Evolutionary conservation across 2,888 invertebrate species (phyloP), one percentile per base, ranked within the genome.

Genomic region (Ernsta delagoae): DNA sequence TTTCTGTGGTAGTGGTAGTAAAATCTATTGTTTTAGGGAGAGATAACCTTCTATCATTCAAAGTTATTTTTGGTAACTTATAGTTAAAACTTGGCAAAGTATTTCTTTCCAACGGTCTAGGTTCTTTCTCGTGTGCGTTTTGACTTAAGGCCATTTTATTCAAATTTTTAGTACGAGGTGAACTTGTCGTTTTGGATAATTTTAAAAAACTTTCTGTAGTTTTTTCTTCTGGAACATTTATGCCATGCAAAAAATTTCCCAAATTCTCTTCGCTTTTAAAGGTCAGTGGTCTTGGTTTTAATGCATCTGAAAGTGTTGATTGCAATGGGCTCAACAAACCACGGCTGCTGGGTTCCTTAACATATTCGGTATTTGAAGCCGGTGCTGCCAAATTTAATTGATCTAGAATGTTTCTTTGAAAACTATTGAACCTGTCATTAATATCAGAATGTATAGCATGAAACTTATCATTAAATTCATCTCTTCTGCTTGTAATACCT

Each of bases 401-500:
- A 24, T 70, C 69, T 36, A 70, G 34, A 62, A 88, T 72, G 74
- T 78, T 79, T 54, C 83, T 84, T 43, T 81, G 85, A 71, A 88
- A 75, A 34, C 85, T 77, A 72, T 83, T 79, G 59, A 90, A 73
- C 39, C 87, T 83, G 70, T 89, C 89, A 72, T 83, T 86, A 4
- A 91, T 79, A 76, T 90, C 89, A 31, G 78, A 75, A 62, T 87
- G 88, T 53, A 91, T 75, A 24, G 82, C 83, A 77, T 83, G 81
- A 9, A 92, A 72, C 75, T 86, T 91, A 65, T 90, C 88, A 73
- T 79, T 85, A 0, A 89, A 72, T 53, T 91, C 86, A 70, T 85
- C 82, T 50, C 80, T 82, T 61, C 76, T 80, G 72, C 75, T 79
- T 24, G 82, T 73, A 59, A 87, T 73, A n/a, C 74, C 73, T 68